Base-by-base conservation (phyloP, 2,113 vertebrate genomes). In the Collichthys lucidus region DNA sequence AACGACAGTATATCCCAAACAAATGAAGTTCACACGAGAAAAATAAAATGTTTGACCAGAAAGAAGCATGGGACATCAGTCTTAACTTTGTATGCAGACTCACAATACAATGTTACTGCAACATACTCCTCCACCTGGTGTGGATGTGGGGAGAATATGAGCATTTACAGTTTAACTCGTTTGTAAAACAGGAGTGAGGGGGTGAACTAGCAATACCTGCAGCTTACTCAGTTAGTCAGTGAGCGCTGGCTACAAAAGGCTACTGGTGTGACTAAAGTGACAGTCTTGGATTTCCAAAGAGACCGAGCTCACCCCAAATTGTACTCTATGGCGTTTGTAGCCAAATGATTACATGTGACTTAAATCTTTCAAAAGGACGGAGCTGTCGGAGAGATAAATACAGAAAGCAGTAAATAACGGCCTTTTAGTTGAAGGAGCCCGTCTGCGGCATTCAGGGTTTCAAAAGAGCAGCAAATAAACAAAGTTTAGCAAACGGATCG, bases 301-400 rank as follows among this genome's bases (percentile, higher is more conserved):
- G n/a, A 65, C 40, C 20, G 10, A n/a, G 19, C 42, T 65, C 14
- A 70, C 35, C 50, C 31, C 42, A 66, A 66, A 77, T 24, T 59
- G 20, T 29, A 50, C 56, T 73, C 61, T 60, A 64, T 77, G 31
- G 29, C 29, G 31, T 83, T 31, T 50, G 17, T 15, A 71, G 66
- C 24, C 29, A 71, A 76, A 29, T 50, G 26, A 70, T 64, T 50
- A 59, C 11, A 63, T 64, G 11, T 12, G 16, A 55, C 47, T 62
- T 62, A 17, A 76, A 47, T 50, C 24, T 64, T 65, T 71, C 3
- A 49, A 47, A 62, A 31, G 31, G 49, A 63, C 7, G 0, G 10
- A 52, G 17, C 22, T 62, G 64, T 63, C 49, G 31, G 59, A 35
- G 44, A 63, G 60, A 53, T 50, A 4, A 44, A 75, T 24, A 74